These are phyloP conservation scores for Toxotes chatareus DNA, from an alignment of 2,113 vertebrate genomes.

Conservation along the genomic window DNA sequence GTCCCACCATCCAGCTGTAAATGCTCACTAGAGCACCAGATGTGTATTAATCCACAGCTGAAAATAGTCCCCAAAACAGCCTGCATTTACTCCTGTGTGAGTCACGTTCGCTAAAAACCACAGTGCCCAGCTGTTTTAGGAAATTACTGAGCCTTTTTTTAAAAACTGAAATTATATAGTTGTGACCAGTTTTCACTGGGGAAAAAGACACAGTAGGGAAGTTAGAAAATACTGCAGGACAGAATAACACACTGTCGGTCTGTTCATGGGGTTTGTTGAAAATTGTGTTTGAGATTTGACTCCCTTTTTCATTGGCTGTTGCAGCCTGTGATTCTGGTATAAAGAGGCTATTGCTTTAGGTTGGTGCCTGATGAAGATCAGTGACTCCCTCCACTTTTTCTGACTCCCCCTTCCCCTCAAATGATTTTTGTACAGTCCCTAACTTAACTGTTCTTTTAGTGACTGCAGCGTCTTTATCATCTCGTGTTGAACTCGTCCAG, in stretches of 20 bases:
- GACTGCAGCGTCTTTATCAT: constrained; percentile 34
- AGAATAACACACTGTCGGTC: background rate
- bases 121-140: background rate
- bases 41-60: background rate
- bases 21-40: background rate
- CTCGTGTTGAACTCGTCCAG: constrained; percentile 30
- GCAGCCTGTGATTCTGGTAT: background rate
- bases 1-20: background rate
- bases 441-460: background rate
- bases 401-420: background rate
- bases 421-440: background rate
- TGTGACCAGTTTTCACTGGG: background rate
- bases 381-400: too few species aligned
- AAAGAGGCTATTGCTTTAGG: background rate
- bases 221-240: too few species aligned
- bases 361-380: background rate
- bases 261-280: background rate
- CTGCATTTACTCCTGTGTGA: background rate
- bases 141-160: background rate
- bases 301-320: background rate
- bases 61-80: background rate
- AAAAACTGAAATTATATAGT: background rate
- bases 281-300: background rate
- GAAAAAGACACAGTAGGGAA: background rate
- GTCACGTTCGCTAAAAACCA: background rate